Percentiles rank a stretch among this genome's conserved stretches.
phyloP scores from a whole-genome alignment of 2,113 vertebrate genomes.

The Charina bottae region DNA sequence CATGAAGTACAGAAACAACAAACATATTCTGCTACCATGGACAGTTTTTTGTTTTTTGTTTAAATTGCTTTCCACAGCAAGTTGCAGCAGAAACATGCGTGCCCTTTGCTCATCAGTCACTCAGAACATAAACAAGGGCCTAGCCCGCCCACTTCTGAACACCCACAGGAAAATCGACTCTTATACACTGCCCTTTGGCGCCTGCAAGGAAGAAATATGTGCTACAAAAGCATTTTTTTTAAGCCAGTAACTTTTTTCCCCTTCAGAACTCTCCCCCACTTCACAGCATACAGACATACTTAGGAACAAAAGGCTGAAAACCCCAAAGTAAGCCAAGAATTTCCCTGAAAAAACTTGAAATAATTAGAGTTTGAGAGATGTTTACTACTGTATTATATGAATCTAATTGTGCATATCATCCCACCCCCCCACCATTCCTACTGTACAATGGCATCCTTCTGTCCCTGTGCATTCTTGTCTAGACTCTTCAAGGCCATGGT shows the following conservation, averaged over 20 bases:
- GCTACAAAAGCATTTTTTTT: not conserved
- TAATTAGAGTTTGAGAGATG: not conserved
- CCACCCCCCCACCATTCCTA: not conserved
- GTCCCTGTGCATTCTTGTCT: not conserved
- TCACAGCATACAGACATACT: not conserved
- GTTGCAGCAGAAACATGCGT: fast-evolving
- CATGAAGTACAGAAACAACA: not conserved
- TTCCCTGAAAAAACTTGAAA: not conserved
- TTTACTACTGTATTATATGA: not conserved
- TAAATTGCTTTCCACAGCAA: not conserved
- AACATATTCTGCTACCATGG: not conserved
- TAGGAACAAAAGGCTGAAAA: slow-evolving; percentile 23
- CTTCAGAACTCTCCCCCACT: not conserved
- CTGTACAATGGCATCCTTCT: not conserved
- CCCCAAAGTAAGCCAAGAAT: slow-evolving; percentile 1
- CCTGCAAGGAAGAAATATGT: not conserved
- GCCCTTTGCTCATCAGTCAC: not conserved
- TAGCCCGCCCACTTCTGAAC: not conserved
- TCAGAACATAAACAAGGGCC: slow-evolving; percentile 1
- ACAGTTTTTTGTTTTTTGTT: not conserved
- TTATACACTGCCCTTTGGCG: not conserved
- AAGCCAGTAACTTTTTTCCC: not conserved
- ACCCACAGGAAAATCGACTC: not conserved
- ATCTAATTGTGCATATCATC: not conserved
- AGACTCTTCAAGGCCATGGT: not conserved